Evolutionary conservation across 2,113 vertebrate species (phyloP).

Genomic region (Calypte anna): DNA sequence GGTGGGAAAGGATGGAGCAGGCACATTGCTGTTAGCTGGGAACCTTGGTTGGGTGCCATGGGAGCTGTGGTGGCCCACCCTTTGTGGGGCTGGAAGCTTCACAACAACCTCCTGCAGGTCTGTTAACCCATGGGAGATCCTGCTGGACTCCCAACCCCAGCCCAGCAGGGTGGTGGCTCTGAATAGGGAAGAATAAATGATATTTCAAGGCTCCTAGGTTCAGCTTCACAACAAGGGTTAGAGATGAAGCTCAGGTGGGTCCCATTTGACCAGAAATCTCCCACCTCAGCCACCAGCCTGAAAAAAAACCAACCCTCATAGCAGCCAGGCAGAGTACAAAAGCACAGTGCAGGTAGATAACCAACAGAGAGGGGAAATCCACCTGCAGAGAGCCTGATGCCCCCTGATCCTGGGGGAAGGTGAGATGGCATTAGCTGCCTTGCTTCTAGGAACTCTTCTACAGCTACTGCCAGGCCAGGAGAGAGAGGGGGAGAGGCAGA

Average conservation of each 20-base stretch:
- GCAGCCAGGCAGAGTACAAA: neutral
- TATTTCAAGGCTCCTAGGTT: neutral
- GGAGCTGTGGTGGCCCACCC: neutral
- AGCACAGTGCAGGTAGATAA: neutral
- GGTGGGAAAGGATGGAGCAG: neutral
- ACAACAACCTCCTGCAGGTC: neutral
- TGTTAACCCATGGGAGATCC: neutral
- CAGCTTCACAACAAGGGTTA: neutral
- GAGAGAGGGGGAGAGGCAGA: neutral
- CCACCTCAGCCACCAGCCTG: neutral
- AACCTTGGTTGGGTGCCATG: neutral
- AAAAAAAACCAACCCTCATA: neutral
- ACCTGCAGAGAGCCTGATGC: rapidly evolving
- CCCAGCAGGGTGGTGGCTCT: neutral
- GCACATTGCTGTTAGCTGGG: neutral
- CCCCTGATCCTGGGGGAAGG: neutral
- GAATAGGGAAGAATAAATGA: neutral
- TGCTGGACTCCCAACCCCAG: neutral
- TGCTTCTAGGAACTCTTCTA: neutral
- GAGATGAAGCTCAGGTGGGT: neutral
- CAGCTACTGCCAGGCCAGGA: neutral
- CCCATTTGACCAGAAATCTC: neutral
- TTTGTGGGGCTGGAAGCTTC: neutral
- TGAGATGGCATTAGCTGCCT: neutral
- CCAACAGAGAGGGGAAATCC: neutral